Evolutionary conservation across 2,113 vertebrate species (phyloP), one percentile per base, ranked within the genome.

Genomic region (Carassius gibelio): DNA sequence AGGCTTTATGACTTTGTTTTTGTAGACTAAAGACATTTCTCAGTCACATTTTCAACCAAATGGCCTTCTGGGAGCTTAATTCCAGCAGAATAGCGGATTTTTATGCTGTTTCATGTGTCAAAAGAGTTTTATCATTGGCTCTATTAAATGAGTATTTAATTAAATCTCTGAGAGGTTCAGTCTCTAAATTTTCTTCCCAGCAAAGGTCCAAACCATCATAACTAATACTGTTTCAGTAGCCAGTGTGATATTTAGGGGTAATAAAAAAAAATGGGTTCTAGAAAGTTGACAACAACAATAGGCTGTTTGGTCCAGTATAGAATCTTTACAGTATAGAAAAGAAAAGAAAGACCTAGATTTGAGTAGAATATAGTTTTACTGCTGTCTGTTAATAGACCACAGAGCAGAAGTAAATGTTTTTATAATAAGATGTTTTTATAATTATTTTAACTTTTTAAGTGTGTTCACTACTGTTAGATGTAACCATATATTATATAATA

Each of bases 1-100:
- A 87, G 64, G 64, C 23, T 68, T 61, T 34, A n/a, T 26, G 26
- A 78, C 75, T 72, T 38, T 75, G 38, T 64, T 83, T 72, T 64
- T 79, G 72, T 45, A 36, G 50, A 21, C 26, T 36, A 21, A 75
- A 45, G 3, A 13, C 14, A 50, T 42, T 64, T 62, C 57, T 68
- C 8, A 23, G 75, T 15, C 48, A 45, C 42, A 61, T 76, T 77
- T 34, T 34, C 26, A 48, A 36, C 48, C 62, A 71, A 55, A 66
- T 79, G 50, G 64, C 50, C 23, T 84, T 69, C 19, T 52, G 75
- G 83, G 42, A 38, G 76, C 30, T 71, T 80, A 83, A 80, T 45
- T 52, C 15, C 57, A 36, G 15, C 1, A 19, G 26, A 45, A 83
- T 36, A 13, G n/a, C 5, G 45, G 10, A 42, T 9, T 78, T 61